phyloP scores from a whole-genome alignment of 1,140 invertebrate genomes.

The Brachionus paranguensis region DNA sequence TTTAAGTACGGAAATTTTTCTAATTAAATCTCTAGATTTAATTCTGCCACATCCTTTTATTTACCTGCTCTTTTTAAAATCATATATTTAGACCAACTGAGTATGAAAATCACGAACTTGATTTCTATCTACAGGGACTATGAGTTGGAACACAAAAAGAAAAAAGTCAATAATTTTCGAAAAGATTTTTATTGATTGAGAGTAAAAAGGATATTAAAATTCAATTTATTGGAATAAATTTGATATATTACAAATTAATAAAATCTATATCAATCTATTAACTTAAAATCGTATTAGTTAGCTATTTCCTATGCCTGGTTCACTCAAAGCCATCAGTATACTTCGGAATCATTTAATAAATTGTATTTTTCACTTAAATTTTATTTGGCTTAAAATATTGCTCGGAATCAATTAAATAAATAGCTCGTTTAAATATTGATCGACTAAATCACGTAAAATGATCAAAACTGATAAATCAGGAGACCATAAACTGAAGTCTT shows the following conservation, averaged over 20 bases:
- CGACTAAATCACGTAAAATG: neutral
- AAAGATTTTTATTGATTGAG: neutral
- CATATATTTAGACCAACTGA: neutral
- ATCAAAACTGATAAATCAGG: neutral
- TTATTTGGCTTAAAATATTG: neutral
- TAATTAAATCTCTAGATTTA: neutral
- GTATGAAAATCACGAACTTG: neutral
- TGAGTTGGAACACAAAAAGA: neutral
- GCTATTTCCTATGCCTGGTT: neutral
- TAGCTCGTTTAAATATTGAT: neutral
- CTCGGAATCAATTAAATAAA: neutral
- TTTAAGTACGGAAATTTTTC: neutral
- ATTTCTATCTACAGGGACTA: neutral
- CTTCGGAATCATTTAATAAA: neutral
- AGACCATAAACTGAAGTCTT: neutral
- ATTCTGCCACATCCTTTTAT: neutral
- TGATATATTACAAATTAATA: slow-evolving; percentile 30
- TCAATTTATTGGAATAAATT: slow-evolving; percentile 11
- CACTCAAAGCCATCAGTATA: neutral
- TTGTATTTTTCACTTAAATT: neutral
- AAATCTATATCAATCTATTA: neutral
- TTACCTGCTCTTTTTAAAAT: neutral
- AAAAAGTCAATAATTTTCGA: neutral
- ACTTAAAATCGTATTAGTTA: neutral
- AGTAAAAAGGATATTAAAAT: slow-evolving; percentile 25